These are phyloP conservation scores for Pogoniulus pusillus DNA, from an alignment of 2,797 vertebrate genomes.

Conservation along the genomic window DNA sequence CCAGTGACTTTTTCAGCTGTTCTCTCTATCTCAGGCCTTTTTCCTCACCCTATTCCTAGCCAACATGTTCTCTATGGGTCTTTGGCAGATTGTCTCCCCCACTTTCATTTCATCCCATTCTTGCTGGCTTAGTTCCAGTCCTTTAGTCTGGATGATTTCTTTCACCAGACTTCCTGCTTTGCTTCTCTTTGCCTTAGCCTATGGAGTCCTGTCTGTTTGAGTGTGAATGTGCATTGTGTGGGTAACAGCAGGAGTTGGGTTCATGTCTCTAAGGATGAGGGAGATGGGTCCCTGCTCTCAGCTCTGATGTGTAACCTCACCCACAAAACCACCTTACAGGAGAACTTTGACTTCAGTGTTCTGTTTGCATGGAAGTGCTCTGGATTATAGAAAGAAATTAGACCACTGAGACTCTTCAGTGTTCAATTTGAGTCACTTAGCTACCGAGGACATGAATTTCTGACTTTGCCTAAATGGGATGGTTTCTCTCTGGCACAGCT, in stretches of 20 bases:
- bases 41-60: not conserved
- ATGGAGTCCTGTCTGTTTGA: not conserved
- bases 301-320: fast-evolving
- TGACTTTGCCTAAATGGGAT: fast-evolving
- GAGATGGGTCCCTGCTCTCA: not conserved
- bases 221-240: not conserved
- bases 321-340: not conserved
- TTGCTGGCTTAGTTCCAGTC: conserved; percentile 45
- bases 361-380: fast-evolving
- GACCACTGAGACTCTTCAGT: not conserved
- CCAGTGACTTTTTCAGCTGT: not conserved
- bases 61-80: not conserved
- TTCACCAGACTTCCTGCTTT: conserved; percentile 31
- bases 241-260: not conserved
- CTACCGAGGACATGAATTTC: not conserved
- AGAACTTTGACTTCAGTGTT: not conserved
- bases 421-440: not conserved
- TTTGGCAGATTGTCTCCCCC: not conserved
- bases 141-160: conserved; percentile 19
- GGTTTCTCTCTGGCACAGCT: not conserved
- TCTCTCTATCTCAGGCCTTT: not conserved
- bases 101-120: conserved; percentile 22
- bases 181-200: not conserved
- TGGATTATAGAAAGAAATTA: not conserved
- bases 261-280: not conserved